Conservation (phyloP, 2,888 invertebrate species). For the Drosophila barbarae region DNA sequence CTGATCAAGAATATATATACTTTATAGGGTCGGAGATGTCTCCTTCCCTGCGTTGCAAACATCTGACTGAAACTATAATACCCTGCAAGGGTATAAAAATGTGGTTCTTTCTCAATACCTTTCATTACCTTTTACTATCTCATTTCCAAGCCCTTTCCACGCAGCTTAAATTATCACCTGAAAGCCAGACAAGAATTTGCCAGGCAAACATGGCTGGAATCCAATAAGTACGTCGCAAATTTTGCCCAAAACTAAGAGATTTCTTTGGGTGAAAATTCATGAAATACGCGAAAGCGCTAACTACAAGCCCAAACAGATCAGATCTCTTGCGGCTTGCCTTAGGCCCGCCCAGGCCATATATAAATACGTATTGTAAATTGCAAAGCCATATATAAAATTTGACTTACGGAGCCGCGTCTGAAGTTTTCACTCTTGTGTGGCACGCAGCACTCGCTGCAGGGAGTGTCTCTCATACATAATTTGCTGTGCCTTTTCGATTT, state of each 20-base stretch:
- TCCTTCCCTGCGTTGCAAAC: too few relatives aligned
- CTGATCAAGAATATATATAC: too few relatives aligned
- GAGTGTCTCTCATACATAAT: slow-evolving; percentile 58
- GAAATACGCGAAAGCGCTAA: slow-evolving; percentile 37
- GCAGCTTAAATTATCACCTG: neutral
- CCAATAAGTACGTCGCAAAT: neutral
- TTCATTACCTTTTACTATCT: neutral
- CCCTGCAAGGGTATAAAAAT: too few relatives aligned
- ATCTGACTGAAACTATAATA: too few relatives aligned
- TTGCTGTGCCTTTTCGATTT: slow-evolving; percentile 18
- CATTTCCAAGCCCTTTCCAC: neutral
- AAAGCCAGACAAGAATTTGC: neutral
- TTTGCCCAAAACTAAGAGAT: slow-evolving; percentile 1
- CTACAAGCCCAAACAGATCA: slow-evolving; percentile 48
- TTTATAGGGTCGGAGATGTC: too few relatives aligned
- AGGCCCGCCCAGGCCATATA: slow-evolving; percentile 34
- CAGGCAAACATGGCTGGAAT: neutral
- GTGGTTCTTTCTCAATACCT: neutral
- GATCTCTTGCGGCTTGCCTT: slow-evolving; percentile 25
- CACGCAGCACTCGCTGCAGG: slow-evolving; percentile 39
- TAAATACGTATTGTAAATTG: slow-evolving; percentile 16
- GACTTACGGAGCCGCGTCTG: slow-evolving; percentile 30
- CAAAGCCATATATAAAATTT: slow-evolving; percentile 22
- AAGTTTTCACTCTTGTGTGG: slow-evolving; percentile 55
- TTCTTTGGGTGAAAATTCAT: slow-evolving; percentile 1